Percentiles rank a stretch among this genome's conserved stretches.
phyloP scores from a whole-genome alignment of 2,113 vertebrate species.

The Cyprinodon tularosa region DNA sequence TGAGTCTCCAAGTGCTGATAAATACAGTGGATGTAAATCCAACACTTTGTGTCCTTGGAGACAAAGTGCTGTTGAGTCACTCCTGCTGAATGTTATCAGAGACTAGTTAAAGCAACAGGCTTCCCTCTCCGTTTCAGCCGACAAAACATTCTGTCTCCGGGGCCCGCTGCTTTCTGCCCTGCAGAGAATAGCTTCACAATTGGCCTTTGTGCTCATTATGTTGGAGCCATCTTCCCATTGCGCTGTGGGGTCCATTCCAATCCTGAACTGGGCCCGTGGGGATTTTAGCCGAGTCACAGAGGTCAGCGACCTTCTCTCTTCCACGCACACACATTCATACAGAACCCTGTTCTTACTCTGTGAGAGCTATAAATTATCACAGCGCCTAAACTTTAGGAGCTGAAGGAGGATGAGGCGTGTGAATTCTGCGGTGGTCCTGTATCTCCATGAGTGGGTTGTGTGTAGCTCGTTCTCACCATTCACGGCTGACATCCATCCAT shows the following conservation, averaged over 20 bases:
- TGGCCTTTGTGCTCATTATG: slow-evolving; percentile 82
- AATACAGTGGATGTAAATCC: slow-evolving; percentile 66
- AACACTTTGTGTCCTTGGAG: slow-evolving; percentile 50
- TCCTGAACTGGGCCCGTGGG: slow-evolving; percentile 80
- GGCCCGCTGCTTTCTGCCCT: slow-evolving; percentile 73
- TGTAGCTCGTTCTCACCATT: slow-evolving; percentile 66
- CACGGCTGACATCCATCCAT: slow-evolving; percentile 62
- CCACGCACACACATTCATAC: slow-evolving; percentile 53
- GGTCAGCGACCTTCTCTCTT: slow-evolving; percentile 74
- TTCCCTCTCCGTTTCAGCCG: slow-evolving; percentile 65
- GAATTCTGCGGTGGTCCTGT: slow-evolving; percentile 63
- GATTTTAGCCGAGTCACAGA: slow-evolving; percentile 81
- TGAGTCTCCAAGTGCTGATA: slow-evolving; percentile 51
- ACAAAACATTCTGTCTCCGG: slow-evolving; percentile 77
- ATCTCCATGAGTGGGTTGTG: slow-evolving; percentile 25
- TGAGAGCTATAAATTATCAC: slow-evolving; percentile 76
- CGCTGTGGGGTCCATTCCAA: slow-evolving; percentile 80
- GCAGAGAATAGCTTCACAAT: slow-evolving; percentile 78
- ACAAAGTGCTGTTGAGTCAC: slow-evolving; percentile 54
- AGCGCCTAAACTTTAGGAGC: slow-evolving; percentile 58
- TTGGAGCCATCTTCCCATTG: slow-evolving; percentile 81
- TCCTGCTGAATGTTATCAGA: slow-evolving; percentile 72
- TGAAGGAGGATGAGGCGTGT: slow-evolving; percentile 55
- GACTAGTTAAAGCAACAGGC: slow-evolving; percentile 76
- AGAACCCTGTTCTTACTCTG: slow-evolving; percentile 49